Evolutionary conservation across 1,140 invertebrate genomes (phyloP).

Genomic region (Caenorhabditis latens): DNA sequence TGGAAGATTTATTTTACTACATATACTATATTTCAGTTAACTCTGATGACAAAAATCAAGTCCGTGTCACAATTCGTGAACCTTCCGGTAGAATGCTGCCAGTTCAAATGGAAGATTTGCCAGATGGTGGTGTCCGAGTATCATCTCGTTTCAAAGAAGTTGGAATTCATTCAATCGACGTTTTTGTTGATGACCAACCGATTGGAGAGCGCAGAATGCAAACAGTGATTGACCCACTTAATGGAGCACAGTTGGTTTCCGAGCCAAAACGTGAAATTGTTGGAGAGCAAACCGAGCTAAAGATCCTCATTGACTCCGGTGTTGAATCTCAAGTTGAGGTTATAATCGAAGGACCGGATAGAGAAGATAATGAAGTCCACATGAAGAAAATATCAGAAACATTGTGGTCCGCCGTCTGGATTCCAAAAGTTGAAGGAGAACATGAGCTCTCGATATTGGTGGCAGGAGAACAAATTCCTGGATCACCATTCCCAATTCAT

Average conservation of each 20-base stretch:
- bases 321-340: constrained; percentile 67
- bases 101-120: constrained; percentile 64
- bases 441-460: constrained; percentile 87
- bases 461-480: constrained; percentile 87
- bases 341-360: constrained; percentile 72
- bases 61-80: constrained; percentile 69
- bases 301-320: constrained; percentile 68
- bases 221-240: constrained; percentile 58
- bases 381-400: constrained; percentile 66
- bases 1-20: neutral
- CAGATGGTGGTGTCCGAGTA: constrained; percentile 60
- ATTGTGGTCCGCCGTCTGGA: constrained; percentile 65
- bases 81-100: constrained; percentile 60
- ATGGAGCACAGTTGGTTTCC: constrained; percentile 61
- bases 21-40: constrained; percentile 41
- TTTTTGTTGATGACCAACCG: constrained; percentile 64
- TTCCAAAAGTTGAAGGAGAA: constrained; percentile 80
- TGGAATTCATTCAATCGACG: constrained; percentile 64
- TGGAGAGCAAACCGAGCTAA: constrained; percentile 69
- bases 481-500: constrained; percentile 90
- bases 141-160: constrained; percentile 61
- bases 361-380: constrained; percentile 65
- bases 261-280: constrained; percentile 67
- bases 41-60: constrained; percentile 63
- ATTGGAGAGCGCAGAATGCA: constrained; percentile 57